Conservation (phyloP, 2,888 invertebrate species). For the Lithophane leautieri region DNA sequence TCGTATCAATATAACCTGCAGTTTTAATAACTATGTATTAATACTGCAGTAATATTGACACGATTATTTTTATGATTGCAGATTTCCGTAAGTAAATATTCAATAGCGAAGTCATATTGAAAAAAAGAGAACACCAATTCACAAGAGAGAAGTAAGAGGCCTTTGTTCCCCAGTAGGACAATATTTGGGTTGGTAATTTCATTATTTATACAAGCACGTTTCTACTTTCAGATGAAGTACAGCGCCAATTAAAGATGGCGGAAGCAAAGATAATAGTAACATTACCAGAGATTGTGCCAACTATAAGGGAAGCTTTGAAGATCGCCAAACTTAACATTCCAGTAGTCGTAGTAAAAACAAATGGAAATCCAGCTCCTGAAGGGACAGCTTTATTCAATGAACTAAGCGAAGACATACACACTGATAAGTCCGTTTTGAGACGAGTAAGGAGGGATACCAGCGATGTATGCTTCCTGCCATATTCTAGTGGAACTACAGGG, state of each 20-base stretch:
- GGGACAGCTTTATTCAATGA: conserved; percentile 92
- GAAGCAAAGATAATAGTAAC: conserved; percentile 92
- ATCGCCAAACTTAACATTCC: conserved; percentile 88
- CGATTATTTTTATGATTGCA: no score
- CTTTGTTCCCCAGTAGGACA: rapidly evolving
- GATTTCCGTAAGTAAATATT: no score
- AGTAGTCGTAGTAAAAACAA: conserved; percentile 87
- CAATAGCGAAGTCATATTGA: neutral
- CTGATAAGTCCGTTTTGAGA: conserved; percentile 89
- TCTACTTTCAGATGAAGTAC: conserved; percentile 92
- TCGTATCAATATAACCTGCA: neutral
- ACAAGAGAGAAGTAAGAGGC: neutral
- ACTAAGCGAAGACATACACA: conserved; percentile 89
- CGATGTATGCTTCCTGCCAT: conserved; percentile 93
- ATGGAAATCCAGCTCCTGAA: conserved; percentile 80
- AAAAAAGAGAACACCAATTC: neutral
- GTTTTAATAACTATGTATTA: neutral
- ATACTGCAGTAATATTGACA: no score
- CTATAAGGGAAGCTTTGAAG: conserved; percentile 86
- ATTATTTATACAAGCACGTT: neutral
- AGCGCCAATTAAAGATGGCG: conserved; percentile 91
- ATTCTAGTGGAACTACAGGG: conserved; percentile 97
- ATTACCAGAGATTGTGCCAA: conserved; percentile 86
- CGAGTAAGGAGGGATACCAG: conserved; percentile 84
- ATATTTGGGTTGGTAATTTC: no score